phyloP scores from a whole-genome alignment of 2,113 vertebrate genomes.

The Centropus unirufus region DNA sequence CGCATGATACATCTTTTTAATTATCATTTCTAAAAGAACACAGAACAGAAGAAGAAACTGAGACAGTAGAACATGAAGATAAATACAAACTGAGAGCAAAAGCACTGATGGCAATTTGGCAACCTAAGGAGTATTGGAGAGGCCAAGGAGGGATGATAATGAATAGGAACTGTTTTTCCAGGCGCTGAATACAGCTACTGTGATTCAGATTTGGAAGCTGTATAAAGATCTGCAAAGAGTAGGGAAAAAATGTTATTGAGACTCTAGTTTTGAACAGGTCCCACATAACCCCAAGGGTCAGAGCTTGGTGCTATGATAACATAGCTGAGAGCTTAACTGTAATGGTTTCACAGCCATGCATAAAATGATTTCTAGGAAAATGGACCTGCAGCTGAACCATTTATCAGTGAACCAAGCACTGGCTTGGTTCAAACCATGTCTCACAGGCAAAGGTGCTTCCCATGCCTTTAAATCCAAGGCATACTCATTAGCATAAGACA shows the following conservation, averaged over 20 bases:
- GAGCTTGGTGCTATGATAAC: neutral
- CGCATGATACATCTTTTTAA: neutral
- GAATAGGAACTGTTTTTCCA: conserved; percentile 38
- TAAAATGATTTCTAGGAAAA: neutral
- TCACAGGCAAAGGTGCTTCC: neutral
- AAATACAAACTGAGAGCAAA: conserved; percentile 2
- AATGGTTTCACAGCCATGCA: neutral
- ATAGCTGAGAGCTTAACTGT: neutral
- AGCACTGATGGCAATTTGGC: conserved; percentile 45
- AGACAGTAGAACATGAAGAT: neutral
- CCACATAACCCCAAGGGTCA: neutral
- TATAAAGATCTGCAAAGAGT: neutral
- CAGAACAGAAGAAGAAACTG: neutral
- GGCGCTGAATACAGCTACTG: conserved; percentile 44
- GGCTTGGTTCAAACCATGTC: neutral
- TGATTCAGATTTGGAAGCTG: conserved; percentile 44
- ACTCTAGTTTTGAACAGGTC: neutral
- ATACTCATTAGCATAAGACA: rapidly evolving
- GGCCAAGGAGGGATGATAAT: neutral
- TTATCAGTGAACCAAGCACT: neutral
- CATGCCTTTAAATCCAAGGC: neutral
- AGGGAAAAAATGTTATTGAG: neutral
- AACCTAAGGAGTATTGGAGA: neutral
- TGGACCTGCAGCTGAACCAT: neutral
- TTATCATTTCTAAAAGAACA: neutral